Evolutionary conservation across 2,888 invertebrate species (phyloP).

Genomic region (Pycnomerus fuliginosus): DNA sequence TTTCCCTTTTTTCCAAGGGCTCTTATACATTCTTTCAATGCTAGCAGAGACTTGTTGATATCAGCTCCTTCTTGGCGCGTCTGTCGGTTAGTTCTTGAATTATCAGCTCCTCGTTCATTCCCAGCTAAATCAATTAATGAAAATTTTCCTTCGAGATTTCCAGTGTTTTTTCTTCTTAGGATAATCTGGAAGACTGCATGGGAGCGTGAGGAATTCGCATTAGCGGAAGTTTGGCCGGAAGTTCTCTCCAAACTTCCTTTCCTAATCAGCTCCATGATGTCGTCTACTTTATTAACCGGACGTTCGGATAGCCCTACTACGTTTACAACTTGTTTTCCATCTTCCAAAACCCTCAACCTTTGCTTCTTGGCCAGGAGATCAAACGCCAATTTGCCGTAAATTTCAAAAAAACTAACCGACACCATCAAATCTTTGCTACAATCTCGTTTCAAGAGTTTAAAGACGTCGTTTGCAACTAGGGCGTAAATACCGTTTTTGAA

Average conservation of each 20-base stretch:
- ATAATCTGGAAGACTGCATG: conserved; percentile 99
- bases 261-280: conserved; percentile 89
- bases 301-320: conserved; percentile 94
- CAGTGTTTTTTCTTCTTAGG: conserved; percentile 69
- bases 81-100: conserved; percentile 91
- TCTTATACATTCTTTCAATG: conserved; percentile 96
- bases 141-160: conserved; percentile 96
- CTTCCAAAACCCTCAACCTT: conserved; percentile 92
- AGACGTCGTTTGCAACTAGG: conserved; percentile 94
- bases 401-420: conserved; percentile 97
- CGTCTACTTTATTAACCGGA: conserved; percentile 68
- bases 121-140: conserved; percentile 97
- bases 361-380: conserved; percentile 88
- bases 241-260: conserved; percentile 87
- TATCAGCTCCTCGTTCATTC: conserved; percentile 99
- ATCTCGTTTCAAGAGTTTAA: conserved; percentile 63
- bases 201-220: conserved; percentile 96
- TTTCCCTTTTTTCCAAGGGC: conserved; percentile 93
- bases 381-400: conserved; percentile 95
- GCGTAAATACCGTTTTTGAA: conserved; percentile 98
- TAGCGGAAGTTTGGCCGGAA: conserved; percentile 96
- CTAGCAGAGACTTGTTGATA: conserved; percentile 93
- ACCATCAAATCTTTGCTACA: conserved; percentile 82
- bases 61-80: conserved; percentile 94
- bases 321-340: conserved; percentile 96